Percentiles rank a stretch among this genome's conserved stretches.
Evolutionary conservation across 2,113 vertebrate species (phyloP).

Genomic region (Sula dactylatra): DNA sequence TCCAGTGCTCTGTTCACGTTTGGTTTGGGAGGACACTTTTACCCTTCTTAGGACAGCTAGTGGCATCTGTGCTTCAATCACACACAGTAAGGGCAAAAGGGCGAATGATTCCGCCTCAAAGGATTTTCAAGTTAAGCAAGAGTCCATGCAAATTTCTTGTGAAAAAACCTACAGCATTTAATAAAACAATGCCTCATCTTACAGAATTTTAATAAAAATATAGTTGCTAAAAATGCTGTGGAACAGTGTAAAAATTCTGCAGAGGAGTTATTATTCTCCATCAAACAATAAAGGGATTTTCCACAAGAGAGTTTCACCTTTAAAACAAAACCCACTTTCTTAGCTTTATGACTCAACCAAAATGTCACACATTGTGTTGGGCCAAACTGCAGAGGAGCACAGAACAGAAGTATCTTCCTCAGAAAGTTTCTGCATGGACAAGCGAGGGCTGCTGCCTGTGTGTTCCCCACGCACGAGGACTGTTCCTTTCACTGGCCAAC

Average conservation of each 20-base stretch:
- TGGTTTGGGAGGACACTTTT: not conserved
- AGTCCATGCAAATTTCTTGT: not conserved
- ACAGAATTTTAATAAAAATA: not conserved
- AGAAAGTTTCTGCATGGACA: not conserved
- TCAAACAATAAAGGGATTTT: not conserved
- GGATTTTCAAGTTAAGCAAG: not conserved
- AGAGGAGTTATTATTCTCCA: not conserved
- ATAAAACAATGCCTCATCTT: not conserved
- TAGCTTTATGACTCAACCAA: not conserved
- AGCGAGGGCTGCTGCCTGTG: not conserved
- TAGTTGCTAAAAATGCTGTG: not conserved
- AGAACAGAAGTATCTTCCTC: not conserved
- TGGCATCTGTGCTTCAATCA: not conserved
- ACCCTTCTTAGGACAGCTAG: not conserved
- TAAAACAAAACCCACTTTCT: not conserved
- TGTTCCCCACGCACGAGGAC: rapidly evolving
- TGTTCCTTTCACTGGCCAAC: not conserved
- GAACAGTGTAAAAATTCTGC: not conserved
- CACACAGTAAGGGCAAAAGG: not conserved
- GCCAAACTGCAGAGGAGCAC: not conserved
- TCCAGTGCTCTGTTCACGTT: not conserved
- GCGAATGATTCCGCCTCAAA: not conserved
- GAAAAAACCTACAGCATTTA: not conserved
- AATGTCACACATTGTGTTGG: not conserved
- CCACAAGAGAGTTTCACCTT: not conserved